phyloP scores from a whole-genome alignment of 2,113 vertebrate genomes.

The Psettodes erumei region DNA sequence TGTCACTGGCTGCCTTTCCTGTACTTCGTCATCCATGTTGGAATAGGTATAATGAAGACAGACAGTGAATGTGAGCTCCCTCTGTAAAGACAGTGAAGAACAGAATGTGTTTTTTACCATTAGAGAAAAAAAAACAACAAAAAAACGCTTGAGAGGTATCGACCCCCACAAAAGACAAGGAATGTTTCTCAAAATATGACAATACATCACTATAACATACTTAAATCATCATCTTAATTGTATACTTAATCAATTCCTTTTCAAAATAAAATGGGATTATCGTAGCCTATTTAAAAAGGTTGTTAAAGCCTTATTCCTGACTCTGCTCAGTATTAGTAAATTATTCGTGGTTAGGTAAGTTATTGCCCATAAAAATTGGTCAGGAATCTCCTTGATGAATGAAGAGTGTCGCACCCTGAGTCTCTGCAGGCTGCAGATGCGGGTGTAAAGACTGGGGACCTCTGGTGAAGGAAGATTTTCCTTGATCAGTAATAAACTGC shows the following conservation, averaged over 20 bases:
- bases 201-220: not conserved
- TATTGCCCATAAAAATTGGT: not conserved
- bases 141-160: no score
- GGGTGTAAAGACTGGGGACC: slow-evolving; percentile 83
- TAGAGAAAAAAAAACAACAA: not conserved
- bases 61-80: slow-evolving; percentile 84
- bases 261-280: not conserved
- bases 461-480: slow-evolving; percentile 74
- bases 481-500: slow-evolving; percentile 75
- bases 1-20: slow-evolving; percentile 78
- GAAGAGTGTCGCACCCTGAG: slow-evolving; percentile 79
- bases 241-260: not conserved
- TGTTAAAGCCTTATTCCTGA: not conserved
- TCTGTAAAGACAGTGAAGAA: slow-evolving; percentile 70
- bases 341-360: not conserved
- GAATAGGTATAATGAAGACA: slow-evolving; percentile 87
- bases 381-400: slow-evolving; percentile 17
- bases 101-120: slow-evolving; percentile 10
- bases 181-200: not conserved
- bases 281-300: not conserved
- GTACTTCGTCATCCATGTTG: slow-evolving; percentile 85
- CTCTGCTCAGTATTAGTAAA: not conserved
- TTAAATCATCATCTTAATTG: not conserved
- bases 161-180: not conserved
- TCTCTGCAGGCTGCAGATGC: slow-evolving; percentile 85